Evolutionary conservation across 2,888 invertebrate genomes (phyloP).

Genomic region (Aphidius colemani): DNA sequence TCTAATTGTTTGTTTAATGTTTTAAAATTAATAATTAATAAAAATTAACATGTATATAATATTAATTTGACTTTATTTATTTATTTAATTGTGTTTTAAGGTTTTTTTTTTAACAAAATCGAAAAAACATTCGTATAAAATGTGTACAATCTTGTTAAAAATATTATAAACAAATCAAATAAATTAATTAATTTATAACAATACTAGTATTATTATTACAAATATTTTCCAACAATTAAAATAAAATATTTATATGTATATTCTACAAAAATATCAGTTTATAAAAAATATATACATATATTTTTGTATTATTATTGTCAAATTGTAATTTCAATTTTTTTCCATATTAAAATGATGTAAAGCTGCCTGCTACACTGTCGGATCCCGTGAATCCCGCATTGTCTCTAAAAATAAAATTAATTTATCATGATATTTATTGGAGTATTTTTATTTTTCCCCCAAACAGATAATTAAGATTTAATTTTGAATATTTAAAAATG

Average conservation of each 20-base stretch:
- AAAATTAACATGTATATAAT: no score
- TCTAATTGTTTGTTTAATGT: no score
- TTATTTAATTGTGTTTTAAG: no score
- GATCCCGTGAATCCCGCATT: conserved; percentile 53
- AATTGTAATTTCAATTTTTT: conserved; percentile 23
- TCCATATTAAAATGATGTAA: conserved; percentile 30
- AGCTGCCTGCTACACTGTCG: conserved; percentile 45
- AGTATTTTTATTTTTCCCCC: conserved; percentile 20
- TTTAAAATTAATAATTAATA: no score
- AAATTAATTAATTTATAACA: no score
- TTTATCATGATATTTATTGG: conserved; percentile 20
- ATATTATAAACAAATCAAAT: no score
- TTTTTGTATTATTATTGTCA: background rate
- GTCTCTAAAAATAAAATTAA: conserved; percentile 45
- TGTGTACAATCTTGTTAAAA: no score
- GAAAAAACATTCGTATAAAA: no score
- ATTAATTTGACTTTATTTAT: no score
- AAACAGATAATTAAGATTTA: background rate
- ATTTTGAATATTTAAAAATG: background rate
- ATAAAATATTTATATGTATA: background rate
- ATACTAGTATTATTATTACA: no score
- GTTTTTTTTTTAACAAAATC: no score
- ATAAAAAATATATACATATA: background rate
- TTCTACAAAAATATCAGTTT: background rate
- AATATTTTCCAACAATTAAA: background rate